Evolutionary conservation across 2,113 vertebrate genomes (phyloP).

Genomic region (Lasiurus borealis): DNA sequence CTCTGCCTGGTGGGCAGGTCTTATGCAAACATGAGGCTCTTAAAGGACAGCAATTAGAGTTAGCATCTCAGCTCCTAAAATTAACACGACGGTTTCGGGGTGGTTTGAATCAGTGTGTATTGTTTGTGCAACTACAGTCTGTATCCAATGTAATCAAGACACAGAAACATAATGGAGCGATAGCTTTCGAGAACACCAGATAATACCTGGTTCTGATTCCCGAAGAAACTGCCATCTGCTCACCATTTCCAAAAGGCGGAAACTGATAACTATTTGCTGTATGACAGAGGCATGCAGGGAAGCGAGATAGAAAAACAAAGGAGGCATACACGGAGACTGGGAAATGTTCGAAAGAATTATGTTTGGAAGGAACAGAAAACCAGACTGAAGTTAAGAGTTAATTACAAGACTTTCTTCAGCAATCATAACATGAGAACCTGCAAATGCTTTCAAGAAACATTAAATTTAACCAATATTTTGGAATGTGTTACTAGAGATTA

Average conservation of each 20-base stretch:
- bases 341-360: not conserved
- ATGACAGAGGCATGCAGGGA: not conserved
- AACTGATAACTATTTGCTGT: not conserved
- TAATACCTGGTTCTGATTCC: conserved; percentile 19
- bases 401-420: not conserved
- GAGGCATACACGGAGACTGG: not conserved
- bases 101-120: not conserved
- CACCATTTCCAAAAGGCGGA: not conserved
- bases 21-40: not conserved
- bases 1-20: not conserved
- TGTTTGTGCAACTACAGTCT: not conserved
- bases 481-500: not conserved
- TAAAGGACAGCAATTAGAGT: not conserved
- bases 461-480: conserved; percentile 2
- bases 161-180: not conserved
- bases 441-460: not conserved
- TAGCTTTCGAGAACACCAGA: conserved; percentile 32
- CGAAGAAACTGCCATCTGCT: not conserved
- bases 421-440: not conserved
- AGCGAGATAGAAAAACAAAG: not conserved
- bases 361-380: not conserved
- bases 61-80: not conserved
- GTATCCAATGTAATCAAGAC: not conserved
- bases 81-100: not conserved
- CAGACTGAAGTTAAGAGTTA: not conserved